Evolutionary conservation across 2,797 vertebrate species (phyloP).

Genomic region (Sciaenops ocellatus): DNA sequence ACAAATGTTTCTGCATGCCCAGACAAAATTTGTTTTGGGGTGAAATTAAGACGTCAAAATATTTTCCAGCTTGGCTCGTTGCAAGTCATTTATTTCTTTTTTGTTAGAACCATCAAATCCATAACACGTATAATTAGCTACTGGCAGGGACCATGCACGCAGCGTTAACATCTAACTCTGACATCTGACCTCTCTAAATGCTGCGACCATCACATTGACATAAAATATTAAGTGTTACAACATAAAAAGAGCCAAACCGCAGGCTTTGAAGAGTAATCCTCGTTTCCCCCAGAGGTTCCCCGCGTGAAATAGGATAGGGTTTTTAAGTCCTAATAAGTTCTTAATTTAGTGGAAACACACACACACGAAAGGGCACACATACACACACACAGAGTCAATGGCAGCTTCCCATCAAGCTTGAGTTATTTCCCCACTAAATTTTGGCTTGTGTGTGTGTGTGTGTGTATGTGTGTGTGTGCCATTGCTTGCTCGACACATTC

Average conservation of each 20-base stretch:
- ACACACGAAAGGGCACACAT: conserved; percentile 28
- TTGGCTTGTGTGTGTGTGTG: conserved; percentile 28
- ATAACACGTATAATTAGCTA: conserved; percentile 52
- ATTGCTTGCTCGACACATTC: conserved; percentile 20
- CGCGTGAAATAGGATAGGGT: conserved; percentile 71
- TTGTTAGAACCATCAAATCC: conserved; percentile 38
- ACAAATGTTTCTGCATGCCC: conserved; percentile 9
- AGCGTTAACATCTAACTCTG: conserved; percentile 45
- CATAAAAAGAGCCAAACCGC: conserved; percentile 63
- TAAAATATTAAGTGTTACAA: conserved; percentile 78
- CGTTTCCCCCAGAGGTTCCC: conserved; percentile 63
- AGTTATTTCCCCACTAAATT: conserved; percentile 60
- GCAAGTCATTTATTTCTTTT: conserved; percentile 32
- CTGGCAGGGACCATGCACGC: conserved; percentile 20
- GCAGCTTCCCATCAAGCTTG: conserved; percentile 44
- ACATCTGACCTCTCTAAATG: conserved; percentile 66
- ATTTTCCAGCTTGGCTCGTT: conserved; percentile 28
- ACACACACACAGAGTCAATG: conserved; percentile 39
- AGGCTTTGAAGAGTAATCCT: conserved; percentile 78
- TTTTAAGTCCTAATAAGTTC: conserved; percentile 81
- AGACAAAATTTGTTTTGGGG: conserved; percentile 5
- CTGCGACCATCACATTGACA: conserved; percentile 65
- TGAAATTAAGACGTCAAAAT: conserved; percentile 44
- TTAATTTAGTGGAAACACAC: conserved; percentile 78
- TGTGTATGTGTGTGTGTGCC: conserved; percentile 16